A percentile compares a stretch with the other conserved stretches of the same genome.
phyloP scores from a whole-genome alignment of 2,797 vertebrate genomes.

The Corythornis leucogaster region DNA sequence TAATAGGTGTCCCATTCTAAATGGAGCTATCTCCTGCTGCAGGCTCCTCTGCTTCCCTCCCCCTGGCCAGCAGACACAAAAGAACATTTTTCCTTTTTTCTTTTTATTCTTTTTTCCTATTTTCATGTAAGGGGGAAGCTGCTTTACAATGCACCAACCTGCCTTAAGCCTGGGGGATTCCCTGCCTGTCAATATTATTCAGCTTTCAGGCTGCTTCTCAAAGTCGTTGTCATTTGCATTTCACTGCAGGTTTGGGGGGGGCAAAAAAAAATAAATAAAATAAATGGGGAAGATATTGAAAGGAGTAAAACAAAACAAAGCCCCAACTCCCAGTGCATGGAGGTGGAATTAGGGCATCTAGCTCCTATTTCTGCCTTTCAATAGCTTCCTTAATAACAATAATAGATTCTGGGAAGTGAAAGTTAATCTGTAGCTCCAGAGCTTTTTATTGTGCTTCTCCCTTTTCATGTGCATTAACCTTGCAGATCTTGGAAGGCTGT shows the following conservation, averaged over 20 bases:
- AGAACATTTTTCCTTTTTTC: not conserved
- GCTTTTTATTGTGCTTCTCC: slow-evolving; percentile 19
- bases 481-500: not conserved
- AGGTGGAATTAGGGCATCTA: slow-evolving; percentile 36
- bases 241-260: not conserved
- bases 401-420: not conserved
- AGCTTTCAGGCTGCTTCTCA: not conserved
- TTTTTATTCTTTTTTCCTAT: too few relatives aligned
- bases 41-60: not conserved
- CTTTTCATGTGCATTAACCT: slow-evolving; percentile 15
- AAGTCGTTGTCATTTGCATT: not conserved
- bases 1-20: not conserved
- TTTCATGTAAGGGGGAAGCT: not conserved
- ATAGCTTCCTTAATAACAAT: not conserved
- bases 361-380: not conserved
- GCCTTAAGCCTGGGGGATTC: not conserved
- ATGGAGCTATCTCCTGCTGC: not conserved
- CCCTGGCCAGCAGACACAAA: not conserved
- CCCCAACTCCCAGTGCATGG: not conserved
- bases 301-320: not conserved
- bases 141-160: not conserved
- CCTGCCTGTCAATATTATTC: not conserved
- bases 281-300: not conserved
- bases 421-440: slow-evolving; percentile 29
- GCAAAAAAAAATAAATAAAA: not conserved